Percentiles rank a stretch among this genome's conserved stretches.
Evolutionary conservation across 2,113 vertebrate species (phyloP).

Genomic region (Mixornis gularis): DNA sequence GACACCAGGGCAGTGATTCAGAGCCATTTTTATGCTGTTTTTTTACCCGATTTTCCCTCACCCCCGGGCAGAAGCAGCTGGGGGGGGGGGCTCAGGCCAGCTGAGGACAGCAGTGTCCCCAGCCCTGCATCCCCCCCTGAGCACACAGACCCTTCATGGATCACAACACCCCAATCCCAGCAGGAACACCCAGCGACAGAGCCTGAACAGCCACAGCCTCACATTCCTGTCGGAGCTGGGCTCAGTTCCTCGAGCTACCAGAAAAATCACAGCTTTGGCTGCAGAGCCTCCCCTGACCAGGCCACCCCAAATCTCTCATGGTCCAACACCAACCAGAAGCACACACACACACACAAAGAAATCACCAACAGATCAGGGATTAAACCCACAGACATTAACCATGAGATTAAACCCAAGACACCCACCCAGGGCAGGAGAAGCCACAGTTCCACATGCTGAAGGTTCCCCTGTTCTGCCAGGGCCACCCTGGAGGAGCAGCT

Average conservation of each 20-base stretch:
- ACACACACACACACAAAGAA: neutral
- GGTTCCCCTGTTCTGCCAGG: neutral
- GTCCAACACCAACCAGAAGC: neutral
- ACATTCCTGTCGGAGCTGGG: rapidly evolving
- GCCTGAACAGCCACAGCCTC: neutral
- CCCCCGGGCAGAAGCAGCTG: neutral
- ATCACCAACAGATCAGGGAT: rapidly evolving
- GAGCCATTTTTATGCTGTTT: neutral
- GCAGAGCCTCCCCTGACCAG: neutral
- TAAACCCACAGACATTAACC: neutral
- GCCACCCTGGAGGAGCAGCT: neutral
- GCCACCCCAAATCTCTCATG: rapidly evolving
- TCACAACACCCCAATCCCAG: too few relatives aligned
- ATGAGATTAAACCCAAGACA: rapidly evolving
- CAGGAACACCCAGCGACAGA: neutral
- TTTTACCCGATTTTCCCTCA: neutral
- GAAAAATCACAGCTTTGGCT: neutral
- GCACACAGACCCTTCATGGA: rapidly evolving
- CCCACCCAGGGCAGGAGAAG: neutral
- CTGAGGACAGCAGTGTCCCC: rapidly evolving
- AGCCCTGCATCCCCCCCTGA: neutral
- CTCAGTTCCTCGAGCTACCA: neutral
- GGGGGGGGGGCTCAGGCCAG: neutral
- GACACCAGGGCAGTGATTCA: neutral
- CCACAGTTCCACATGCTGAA: rapidly evolving